Base-by-base conservation (phyloP, 2,888 invertebrate species). In the Cerastoderma edule region DNA sequence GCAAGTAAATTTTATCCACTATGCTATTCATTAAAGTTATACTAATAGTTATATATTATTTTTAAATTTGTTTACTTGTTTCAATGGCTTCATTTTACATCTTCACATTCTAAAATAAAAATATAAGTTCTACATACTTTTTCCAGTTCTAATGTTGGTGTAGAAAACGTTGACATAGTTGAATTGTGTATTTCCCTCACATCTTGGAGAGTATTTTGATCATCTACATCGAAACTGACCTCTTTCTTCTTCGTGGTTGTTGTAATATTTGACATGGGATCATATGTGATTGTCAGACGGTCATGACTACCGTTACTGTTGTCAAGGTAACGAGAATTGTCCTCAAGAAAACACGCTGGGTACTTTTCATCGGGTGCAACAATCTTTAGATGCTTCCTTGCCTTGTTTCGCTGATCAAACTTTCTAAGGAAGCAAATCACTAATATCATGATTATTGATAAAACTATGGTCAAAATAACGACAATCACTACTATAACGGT, bases 401-500 rank as follows among this genome's bases (percentile, higher is more conserved):
- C 65, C 39, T 81, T 81, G 48, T 65, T 75, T 22, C 78, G 69
- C 30, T 74, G 75, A 68, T 86, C 85, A 69, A 84, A 78, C 32
- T 79, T 78, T 66, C 83, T 50, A 22, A 86, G 73, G 67, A 86
- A 83, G 35, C 80, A 81, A 22, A 87, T 87, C 1, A 83, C 78
- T 10, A 77, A 53, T 33, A 84, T 72, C 71, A 87, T 84, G 22
- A 76, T 78, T n/a, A 83, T 74, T 0, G 87, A 87, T 24, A 85
- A 76, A 10, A 87, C 71, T 27, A 80, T 66, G 2, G 87, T 87
- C 22, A 84, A 75, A 27, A 85, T 71, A 33, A 87, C 83, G 56
- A 87, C 87, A 60, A 83, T 78, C 1, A 85, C 79, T 1, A 84
- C 83, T 48, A 87, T 87, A 19, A 83, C 67, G 4, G 85, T 83